These are phyloP conservation scores for Pangasianodon hypophthalmus DNA, from an alignment of 2,113 vertebrate species.

Conservation along the genomic window DNA sequence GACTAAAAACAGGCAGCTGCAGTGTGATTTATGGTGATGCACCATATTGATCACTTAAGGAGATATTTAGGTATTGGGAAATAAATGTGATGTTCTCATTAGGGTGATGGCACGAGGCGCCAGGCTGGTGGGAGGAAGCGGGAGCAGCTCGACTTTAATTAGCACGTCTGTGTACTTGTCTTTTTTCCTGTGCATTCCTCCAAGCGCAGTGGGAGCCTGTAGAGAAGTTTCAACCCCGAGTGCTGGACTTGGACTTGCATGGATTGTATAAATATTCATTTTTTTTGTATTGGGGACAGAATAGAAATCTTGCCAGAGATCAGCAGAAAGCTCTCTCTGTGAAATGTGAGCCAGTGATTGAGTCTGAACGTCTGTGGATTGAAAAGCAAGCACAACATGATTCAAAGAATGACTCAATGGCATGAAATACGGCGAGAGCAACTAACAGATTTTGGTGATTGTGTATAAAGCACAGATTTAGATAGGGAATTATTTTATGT, in stretches of 20 bases:
- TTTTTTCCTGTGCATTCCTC: slow-evolving; percentile 61
- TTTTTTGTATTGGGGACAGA: not conserved
- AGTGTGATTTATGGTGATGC: slow-evolving; percentile 96
- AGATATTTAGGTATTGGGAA: slow-evolving; percentile 92
- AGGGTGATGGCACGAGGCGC: slow-evolving; percentile 80
- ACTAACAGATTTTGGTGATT: slow-evolving; percentile 30
- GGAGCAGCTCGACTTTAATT: slow-evolving; percentile 73
- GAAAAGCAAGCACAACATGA: not conserved
- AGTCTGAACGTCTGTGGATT: slow-evolving; percentile 18
- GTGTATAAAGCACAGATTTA: slow-evolving; percentile 12
- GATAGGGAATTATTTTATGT: slow-evolving; percentile 8
- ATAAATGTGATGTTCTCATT: slow-evolving; percentile 87
- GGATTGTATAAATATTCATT: not conserved
- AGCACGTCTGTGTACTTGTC: slow-evolving; percentile 74
- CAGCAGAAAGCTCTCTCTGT: slow-evolving; percentile 11
- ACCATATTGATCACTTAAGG: slow-evolving; percentile 96
- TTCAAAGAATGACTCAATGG: slow-evolving; percentile 35
- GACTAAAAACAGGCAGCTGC: slow-evolving; percentile 92
- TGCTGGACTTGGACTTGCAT: slow-evolving; percentile 9
- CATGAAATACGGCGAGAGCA: slow-evolving; percentile 14
- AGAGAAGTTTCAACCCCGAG: slow-evolving; percentile 66
- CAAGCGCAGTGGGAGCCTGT: slow-evolving; percentile 56
- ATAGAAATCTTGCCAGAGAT: slow-evolving; percentile 27
- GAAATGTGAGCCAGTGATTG: slow-evolving; percentile 27
- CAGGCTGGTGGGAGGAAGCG: slow-evolving; percentile 72